Evolutionary conservation across 2,888 invertebrate genomes (phyloP), one percentile per base, ranked within the genome.

Genomic region (Pedicia rivosa): DNA sequence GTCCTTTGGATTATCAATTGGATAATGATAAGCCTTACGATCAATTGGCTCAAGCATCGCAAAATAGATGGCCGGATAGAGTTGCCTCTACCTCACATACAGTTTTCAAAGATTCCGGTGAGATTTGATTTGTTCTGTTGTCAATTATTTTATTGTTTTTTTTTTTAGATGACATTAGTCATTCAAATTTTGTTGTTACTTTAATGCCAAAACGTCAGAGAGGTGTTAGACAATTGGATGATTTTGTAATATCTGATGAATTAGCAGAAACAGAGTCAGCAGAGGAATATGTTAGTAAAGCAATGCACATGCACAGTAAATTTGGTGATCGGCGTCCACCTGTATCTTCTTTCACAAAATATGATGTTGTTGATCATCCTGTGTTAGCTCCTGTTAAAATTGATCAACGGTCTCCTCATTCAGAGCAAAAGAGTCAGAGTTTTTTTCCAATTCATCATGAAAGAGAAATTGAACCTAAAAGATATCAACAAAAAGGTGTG

Each of bases 221-320:
- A 26, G n/a, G n/a, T 12, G 6, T n/a, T 9, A 10, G 16, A n/a
- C 25, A 35, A n/a, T 7, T 7, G 3, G 17, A 10, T 13, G 35
- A 35, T 35, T 10, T 8, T 9, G 14, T 10, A 16, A n/a, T 25
- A 10, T 5, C n/a, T 4, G 27, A 38, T 14, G 28, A 36, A 10
- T 27, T 44, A 13, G 30, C 42, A 4, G 55, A 58, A 17, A 47
- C 54, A 2, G 50, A 53, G 41, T 53, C 59, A 8, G 61, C 60
- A 3, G 57, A 55, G 16, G 59, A 60, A 39, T 60, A 60, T 42
- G 60, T 60, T 38, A 51, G 51, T 12, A 59, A 58, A 39, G 60
- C 60, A 32, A 51, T 60, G 46, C 50, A 57, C 42, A 40, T 56
- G 47, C 57, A 56, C 40, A 17, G 14, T n/a, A 25, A 34, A 16